These are phyloP conservation scores for Clunio marinus DNA, from an alignment of 2,888 invertebrate species.

Conservation along the genomic window DNA sequence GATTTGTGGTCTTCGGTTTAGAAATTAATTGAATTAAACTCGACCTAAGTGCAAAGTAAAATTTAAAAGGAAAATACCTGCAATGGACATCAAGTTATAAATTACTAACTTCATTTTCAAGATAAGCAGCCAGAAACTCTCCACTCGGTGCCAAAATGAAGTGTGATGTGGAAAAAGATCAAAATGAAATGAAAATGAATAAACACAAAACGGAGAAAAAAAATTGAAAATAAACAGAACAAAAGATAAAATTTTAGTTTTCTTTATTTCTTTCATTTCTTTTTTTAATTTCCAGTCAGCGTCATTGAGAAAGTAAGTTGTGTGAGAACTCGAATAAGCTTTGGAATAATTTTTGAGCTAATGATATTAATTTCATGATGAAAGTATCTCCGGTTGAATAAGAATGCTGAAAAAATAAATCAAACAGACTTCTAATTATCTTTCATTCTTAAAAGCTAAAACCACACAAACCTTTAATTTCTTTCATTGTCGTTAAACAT, in stretches of 20 bases:
- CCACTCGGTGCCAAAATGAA: conserved; percentile 8
- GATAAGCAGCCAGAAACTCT: too few species aligned
- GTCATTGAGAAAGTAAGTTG: background rate
- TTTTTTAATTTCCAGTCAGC: conserved; percentile 1
- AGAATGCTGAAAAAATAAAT: too few species aligned
- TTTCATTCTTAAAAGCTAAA: background rate
- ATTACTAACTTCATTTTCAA: too few species aligned
- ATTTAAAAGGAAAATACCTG: too few species aligned
- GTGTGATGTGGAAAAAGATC: too few species aligned
- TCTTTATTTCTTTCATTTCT: background rate
- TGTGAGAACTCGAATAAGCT: background rate
- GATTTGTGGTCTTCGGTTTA: too few species aligned
- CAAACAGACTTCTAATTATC: background rate
- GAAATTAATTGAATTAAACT: too few species aligned
- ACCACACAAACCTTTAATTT: too few species aligned
- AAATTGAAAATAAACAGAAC: conserved; percentile 23
- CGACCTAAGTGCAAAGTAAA: too few species aligned
- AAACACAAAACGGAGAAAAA: conserved; percentile 7
- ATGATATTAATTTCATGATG: background rate
- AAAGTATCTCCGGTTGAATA: too few species aligned
- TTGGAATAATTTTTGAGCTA: background rate
- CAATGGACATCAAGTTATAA: too few species aligned
- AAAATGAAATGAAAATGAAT: background rate
- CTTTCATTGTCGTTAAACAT: too few species aligned
- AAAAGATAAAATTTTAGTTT: background rate